These are phyloP conservation scores for Choloepus hoffmanni DNA, from an alignment of 2,113 vertebrate species.

Conservation along the genomic window DNA sequence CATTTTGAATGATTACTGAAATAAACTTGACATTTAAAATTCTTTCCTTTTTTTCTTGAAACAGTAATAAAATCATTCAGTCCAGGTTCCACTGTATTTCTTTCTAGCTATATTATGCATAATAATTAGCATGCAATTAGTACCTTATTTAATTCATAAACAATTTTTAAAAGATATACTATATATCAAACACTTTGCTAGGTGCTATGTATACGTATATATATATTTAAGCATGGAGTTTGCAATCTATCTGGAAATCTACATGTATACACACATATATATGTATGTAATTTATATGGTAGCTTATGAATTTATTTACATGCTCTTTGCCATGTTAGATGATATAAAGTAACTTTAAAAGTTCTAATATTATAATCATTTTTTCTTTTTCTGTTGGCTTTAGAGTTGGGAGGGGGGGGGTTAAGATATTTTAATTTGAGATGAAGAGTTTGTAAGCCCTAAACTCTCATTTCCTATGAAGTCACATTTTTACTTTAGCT, in stretches of 20 bases:
- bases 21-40: slow-evolving; percentile 12
- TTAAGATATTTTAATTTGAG: neutral
- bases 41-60: neutral
- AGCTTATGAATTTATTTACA: neutral
- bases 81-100: neutral
- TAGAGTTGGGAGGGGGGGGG: neutral
- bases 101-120: neutral
- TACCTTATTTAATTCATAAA: neutral
- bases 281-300: neutral
- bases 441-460: neutral
- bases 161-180: neutral
- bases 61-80: neutral
- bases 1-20: slow-evolving; percentile 40
- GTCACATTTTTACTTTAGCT: neutral
- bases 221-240: neutral
- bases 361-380: neutral
- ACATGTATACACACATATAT: neutral
- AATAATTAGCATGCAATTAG: neutral
- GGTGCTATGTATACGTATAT: neutral
- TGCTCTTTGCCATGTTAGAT: neutral
- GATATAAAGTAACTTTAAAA: neutral
- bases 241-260: neutral
- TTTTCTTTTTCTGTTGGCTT: neutral
- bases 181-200: neutral
- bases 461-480: neutral